A percentile compares a stretch with the other conserved stretches of the same genome.
phyloP scores from a whole-genome alignment of 2,797 vertebrate species.

The Xerus rutilus region DNA sequence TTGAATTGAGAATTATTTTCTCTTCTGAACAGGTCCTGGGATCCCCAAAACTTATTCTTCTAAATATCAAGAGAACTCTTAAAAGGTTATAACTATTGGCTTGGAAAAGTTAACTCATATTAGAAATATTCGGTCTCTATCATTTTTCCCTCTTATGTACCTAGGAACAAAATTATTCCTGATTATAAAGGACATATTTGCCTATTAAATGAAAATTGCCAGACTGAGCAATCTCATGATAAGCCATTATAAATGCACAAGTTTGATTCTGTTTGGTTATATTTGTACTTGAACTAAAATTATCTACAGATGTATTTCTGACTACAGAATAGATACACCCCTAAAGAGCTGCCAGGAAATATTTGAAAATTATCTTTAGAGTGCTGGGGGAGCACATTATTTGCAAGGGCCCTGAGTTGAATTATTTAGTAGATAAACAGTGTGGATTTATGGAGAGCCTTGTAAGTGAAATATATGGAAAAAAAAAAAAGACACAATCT shows the following conservation, averaged over 20 bases:
- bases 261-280: conserved; percentile 68
- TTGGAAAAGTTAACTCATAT: conserved; percentile 20
- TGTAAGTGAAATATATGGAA: conserved; percentile 50
- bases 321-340: conserved; percentile 54
- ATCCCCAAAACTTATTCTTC: conserved; percentile 27
- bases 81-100: not conserved
- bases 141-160: not conserved
- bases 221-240: not conserved
- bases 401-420: conserved; percentile 56
- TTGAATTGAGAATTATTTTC: conserved; percentile 15
- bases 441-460: not conserved
- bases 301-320: conserved; percentile 71
- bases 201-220: conserved; percentile 61
- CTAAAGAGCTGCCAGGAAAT: conserved; percentile 63
- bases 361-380: conserved; percentile 62
- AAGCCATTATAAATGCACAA: not conserved
- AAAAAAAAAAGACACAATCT: conserved; percentile 9
- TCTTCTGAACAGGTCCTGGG: not conserved
- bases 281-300: conserved; percentile 69
- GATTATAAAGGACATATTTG: conserved; percentile 58
- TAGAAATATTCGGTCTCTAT: not conserved
- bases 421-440: conserved; percentile 58
- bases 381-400: conserved; percentile 39
- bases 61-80: not conserved
- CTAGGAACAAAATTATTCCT: conserved; percentile 35